Base-by-base conservation (phyloP, 1,140 invertebrate species). In the Hormaphis cornu region DNA sequence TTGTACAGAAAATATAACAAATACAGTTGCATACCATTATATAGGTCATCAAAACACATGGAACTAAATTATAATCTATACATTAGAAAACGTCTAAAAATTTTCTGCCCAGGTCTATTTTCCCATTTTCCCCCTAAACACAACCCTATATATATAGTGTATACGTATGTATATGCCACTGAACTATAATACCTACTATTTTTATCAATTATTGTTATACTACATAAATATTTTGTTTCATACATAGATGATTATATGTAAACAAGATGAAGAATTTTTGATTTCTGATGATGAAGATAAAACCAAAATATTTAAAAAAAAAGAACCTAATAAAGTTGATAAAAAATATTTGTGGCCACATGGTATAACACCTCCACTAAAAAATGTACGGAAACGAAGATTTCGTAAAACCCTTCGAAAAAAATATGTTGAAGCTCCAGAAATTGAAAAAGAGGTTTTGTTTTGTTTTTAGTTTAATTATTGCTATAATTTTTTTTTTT, bases 401-500 rank as follows among this genome's bases (percentile, higher is more conserved):
- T 98, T 98, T 76, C 83, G 95, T 50, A 97, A 97, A 82, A 97
- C 93, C 0, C 79, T 98, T 16, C 94, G 93, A 76, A 97, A 98
- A 79, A 98, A 98, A 74, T 95, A 93, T 80, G 89, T 95, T 1
- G 96, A 98, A 80, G 92, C 93, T 52, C 94, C 94, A 1, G 95
- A 98, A 81, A 95, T 98, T 74, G 96, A 98, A 77, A 98, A 97
- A 78, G 95, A 98, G 82, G 87, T 91, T 40, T 40, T 24, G 1
- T 8, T 40, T 5, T 20, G 30, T n/a, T n/a, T n/a, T 53, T 33
- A 35, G 20, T 54, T 24, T 40, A 24, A 16, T 58, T 24, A 37
- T 24, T 9, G 40, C n/a, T n/a, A n/a, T n/a, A n/a, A n/a, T n/a
- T 5, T 22, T 20, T 16, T 35, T 33, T 54, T 40, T n/a, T 40